phyloP scores from a whole-genome alignment of 2,113 vertebrate species.

The Sinocyclocheilus anophthalmus region DNA sequence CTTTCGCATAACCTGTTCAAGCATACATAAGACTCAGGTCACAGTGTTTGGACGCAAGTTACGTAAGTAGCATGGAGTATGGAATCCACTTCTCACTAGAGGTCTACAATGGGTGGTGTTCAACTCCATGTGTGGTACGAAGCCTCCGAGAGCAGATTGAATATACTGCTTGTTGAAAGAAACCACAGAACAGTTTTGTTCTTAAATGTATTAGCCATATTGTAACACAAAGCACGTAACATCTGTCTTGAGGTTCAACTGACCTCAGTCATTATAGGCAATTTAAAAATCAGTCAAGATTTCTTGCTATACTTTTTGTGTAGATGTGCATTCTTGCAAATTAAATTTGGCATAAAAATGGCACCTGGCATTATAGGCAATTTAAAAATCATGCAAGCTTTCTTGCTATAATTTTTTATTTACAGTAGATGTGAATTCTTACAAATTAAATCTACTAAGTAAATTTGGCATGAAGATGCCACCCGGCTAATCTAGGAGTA shows the following conservation, averaged over 20 bases:
- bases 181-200: background rate
- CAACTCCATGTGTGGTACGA: too few relatives aligned
- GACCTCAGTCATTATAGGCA: background rate
- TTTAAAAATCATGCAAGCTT: background rate
- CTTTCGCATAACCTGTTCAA: too few relatives aligned
- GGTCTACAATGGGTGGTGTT: too few relatives aligned
- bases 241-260: background rate
- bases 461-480: background rate
- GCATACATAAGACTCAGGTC: too few relatives aligned
- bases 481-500: background rate
- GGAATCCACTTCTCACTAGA: too few relatives aligned
- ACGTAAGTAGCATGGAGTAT: too few relatives aligned
- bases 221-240: background rate
- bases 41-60: slow-evolving; percentile 96
- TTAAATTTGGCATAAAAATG: background rate
- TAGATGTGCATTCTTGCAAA: background rate
- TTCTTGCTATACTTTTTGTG: background rate
- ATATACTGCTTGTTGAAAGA: background rate
- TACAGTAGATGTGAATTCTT: background rate
- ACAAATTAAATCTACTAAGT: background rate
- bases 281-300: background rate
- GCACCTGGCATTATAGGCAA: background rate
- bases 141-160: too few relatives aligned
- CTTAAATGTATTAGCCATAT: background rate
- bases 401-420: background rate